Evolutionary conservation across 1,140 invertebrate species (phyloP).

Genomic region (Phthorimaea operculella): DNA sequence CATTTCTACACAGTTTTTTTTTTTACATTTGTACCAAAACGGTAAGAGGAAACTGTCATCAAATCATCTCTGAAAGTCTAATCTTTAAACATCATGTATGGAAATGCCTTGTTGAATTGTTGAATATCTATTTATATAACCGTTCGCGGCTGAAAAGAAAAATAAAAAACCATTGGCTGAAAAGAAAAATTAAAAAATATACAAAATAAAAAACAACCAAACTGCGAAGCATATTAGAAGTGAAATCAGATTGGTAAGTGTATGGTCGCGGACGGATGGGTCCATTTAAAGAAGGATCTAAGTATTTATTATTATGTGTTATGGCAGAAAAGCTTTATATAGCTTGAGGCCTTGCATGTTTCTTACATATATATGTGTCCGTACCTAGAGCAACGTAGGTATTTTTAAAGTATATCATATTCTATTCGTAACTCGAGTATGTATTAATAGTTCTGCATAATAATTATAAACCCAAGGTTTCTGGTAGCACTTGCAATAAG

Average conservation of each 20-base stretch:
- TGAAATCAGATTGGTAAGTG: not conserved
- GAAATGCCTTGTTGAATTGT: conserved; percentile 25
- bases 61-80: no score
- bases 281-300: conserved; percentile 10
- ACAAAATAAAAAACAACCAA: conserved; percentile 1
- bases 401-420: not conserved
- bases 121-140: conserved; percentile 4
- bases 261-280: conserved; percentile 21
- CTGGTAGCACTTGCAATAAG: no score
- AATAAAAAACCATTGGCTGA: conserved; percentile 9
- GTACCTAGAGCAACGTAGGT: conserved; percentile 18
- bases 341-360: conserved; percentile 50
- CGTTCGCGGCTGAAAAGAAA: conserved; percentile 27
- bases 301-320: conserved; percentile 20
- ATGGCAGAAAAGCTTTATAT: conserved; percentile 39
- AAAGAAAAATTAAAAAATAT: not conserved
- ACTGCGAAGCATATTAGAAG: no score
- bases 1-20: not conserved
- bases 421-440: no score
- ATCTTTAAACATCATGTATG: not conserved
- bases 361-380: conserved; percentile 34
- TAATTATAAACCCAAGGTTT: no score
- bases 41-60: no score
- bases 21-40: no score
- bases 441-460: no score